A percentile compares a stretch with the other conserved stretches of the same genome.
phyloP scores from a whole-genome alignment of 2,797 vertebrate genomes.

The Ctenochaetus hawaiiensis region DNA sequence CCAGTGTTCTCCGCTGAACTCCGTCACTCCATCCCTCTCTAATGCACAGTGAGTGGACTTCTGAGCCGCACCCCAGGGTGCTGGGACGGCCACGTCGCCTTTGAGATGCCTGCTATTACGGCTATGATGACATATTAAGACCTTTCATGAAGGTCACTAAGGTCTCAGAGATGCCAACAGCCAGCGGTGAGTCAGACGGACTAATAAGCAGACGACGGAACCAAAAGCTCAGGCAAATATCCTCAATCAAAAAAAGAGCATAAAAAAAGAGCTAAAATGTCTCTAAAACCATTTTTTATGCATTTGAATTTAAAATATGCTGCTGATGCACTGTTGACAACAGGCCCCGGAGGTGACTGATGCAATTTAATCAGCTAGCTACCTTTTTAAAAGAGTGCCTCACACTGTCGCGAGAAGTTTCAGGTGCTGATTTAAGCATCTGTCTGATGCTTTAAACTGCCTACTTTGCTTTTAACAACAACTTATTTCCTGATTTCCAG shows the following conservation, averaged over 20 bases:
- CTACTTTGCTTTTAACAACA: slow-evolving; percentile 43
- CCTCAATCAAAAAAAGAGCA: slow-evolving; percentile 4
- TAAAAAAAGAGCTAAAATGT: neutral
- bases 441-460: slow-evolving; percentile 28
- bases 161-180: slow-evolving; percentile 35
- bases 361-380: slow-evolving; percentile 22
- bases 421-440: slow-evolving; percentile 42
- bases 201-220: slow-evolving; percentile 26
- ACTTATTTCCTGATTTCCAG: slow-evolving; percentile 67
- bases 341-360: neutral
- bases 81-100: slow-evolving; percentile 27
- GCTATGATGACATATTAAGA: slow-evolving; percentile 58
- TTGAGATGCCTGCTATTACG: slow-evolving; percentile 38
- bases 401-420: slow-evolving; percentile 17
- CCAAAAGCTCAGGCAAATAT: neutral
- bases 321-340: slow-evolving; percentile 14
- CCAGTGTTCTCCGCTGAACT: slow-evolving; percentile 24
- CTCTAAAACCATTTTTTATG: neutral
- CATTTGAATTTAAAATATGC: neutral
- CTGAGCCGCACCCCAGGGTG: slow-evolving; percentile 27
- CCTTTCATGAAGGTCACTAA: slow-evolving; percentile 50
- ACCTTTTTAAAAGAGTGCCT: slow-evolving; percentile 13
- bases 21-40: slow-evolving; percentile 20
- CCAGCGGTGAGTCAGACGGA: slow-evolving; percentile 37
- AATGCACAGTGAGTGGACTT: slow-evolving; percentile 21